Conservation (phyloP, 2,797 vertebrate genomes). For the Rhabdophis nuchalis region DNA sequence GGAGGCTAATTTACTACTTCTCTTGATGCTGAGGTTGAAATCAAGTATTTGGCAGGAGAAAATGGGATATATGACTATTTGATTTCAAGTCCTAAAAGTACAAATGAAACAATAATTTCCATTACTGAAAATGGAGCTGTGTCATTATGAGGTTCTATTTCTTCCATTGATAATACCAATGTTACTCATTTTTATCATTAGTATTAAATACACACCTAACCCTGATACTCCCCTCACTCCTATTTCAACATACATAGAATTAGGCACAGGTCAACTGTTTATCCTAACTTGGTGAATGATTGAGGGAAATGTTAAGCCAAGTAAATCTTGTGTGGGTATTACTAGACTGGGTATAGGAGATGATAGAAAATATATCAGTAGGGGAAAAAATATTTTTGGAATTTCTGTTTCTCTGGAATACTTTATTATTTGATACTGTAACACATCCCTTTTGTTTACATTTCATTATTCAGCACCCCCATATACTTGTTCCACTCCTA, state of each 20-base stretch:
- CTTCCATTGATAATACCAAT: neutral
- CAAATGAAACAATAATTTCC: neutral
- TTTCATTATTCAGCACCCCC: constrained; percentile 78
- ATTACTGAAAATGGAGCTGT: neutral
- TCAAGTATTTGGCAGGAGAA: neutral
- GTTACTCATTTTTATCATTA: neutral
- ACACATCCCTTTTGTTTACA: constrained; percentile 13
- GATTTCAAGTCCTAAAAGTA: neutral
- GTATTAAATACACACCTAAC: neutral
- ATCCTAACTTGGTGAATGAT: neutral
- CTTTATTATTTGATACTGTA: neutral
- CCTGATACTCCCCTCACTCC: neutral
- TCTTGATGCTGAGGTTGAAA: neutral
- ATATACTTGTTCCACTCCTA: constrained; percentile 86
- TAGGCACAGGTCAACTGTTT: neutral
- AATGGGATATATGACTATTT: neutral
- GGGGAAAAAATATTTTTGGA: neutral
- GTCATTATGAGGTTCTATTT: neutral
- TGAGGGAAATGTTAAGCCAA: neutral
- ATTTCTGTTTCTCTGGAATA: neutral
- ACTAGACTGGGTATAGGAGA: neutral
- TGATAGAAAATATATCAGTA: neutral
- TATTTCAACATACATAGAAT: neutral
- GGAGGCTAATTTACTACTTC: neutral
- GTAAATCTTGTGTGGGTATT: neutral